These are phyloP conservation scores for Holothuria scabra DNA, from an alignment of 53 echinoderm and acorn worm species.

Conservation along the genomic window DNA sequence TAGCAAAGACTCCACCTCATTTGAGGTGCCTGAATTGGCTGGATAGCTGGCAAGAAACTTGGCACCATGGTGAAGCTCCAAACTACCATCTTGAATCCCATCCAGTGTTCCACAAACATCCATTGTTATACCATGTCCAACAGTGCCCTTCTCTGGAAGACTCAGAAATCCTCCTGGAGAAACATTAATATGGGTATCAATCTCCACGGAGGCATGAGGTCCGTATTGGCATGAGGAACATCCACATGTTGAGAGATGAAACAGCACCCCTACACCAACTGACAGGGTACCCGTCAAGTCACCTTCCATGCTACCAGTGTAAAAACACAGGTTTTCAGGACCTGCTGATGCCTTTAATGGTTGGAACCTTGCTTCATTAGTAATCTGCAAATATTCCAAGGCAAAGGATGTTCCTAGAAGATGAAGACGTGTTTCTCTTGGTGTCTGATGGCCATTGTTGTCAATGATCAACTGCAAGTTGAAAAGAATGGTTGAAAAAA, in stretches of 20 bases:
- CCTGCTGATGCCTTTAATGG: conserved; percentile 7
- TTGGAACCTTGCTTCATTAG: conserved; percentile 31
- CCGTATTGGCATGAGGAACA: conserved; percentile 64
- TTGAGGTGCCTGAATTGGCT: conserved; percentile 46
- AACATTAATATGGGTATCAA: conserved; percentile 57
- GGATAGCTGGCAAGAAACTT: conserved; percentile 61
- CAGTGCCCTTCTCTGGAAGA: conserved; percentile 57
- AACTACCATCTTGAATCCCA: conserved; percentile 60
- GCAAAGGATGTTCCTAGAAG: conserved; percentile 54
- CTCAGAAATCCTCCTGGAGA: conserved; percentile 49
- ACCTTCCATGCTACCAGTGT: conserved; percentile 21
- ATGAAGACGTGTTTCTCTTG: conserved; percentile 51
- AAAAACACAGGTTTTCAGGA: conserved; percentile 20
- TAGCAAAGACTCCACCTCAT: neutral
- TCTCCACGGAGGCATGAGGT: conserved; percentile 54
- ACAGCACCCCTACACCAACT: neutral
- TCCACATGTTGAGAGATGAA: conserved; percentile 61
- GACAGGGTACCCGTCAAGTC: conserved; percentile 38
- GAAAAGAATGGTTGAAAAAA: neutral
- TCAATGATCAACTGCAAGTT: conserved; percentile 65
- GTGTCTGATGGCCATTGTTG: conserved; percentile 66
- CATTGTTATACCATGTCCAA: conserved; percentile 65
- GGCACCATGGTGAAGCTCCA: conserved; percentile 64
- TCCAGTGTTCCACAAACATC: conserved; percentile 78
- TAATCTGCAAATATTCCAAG: conserved; percentile 67